Base-by-base conservation (phyloP, 2,888 invertebrate genomes). In the Eucera pruinosa region DNA sequence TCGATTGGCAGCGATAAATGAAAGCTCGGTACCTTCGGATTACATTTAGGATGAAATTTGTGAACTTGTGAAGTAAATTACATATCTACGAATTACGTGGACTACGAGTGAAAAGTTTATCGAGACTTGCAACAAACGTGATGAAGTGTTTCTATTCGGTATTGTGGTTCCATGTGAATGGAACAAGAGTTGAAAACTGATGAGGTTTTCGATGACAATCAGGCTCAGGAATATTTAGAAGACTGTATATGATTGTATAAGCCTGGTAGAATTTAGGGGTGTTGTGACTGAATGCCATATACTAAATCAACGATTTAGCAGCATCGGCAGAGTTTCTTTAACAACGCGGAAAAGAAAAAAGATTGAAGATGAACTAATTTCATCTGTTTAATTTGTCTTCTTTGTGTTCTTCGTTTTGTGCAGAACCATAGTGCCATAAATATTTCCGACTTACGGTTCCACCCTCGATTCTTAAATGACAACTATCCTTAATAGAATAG, bases 1-100 rank as follows among this genome's bases (percentile, higher is more conserved):
- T 80, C 86, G 92, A 76, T 84, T 92, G 39, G 90, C 91, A 9
- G 92, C 92, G n/a, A 92, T 92, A 62, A 91, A 90, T 85, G 92
- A 92, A 78, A 87, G 83, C 25, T 85, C 90, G 25, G 90, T 90
- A 55, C 90, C 91, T 15, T 92, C 92, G 80, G 92, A 92, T 77
- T 92, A 92, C 77, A 92, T 92, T 83, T 92, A 87, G 45, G 23
- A 47, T 0, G 20, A 47, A 39, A 39, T 48, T 43, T 20, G 23
- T 61, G 33, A 1, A 3, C 13, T 20, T 7, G 45, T 71, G 27
- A n/a, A 25, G 4, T n/a, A 39, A 48, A 15, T n/a, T n/a, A n/a
- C n/a, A n/a, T n/a, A n/a, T n/a, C n/a, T n/a, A n/a, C n/a, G n/a
- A n/a, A n/a, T n/a, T n/a, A n/a, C n/a, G n/a, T n/a, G n/a, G n/a